Evolutionary conservation across 2,113 vertebrate species (phyloP).

Genomic region (Stegostoma tigrinum): DNA sequence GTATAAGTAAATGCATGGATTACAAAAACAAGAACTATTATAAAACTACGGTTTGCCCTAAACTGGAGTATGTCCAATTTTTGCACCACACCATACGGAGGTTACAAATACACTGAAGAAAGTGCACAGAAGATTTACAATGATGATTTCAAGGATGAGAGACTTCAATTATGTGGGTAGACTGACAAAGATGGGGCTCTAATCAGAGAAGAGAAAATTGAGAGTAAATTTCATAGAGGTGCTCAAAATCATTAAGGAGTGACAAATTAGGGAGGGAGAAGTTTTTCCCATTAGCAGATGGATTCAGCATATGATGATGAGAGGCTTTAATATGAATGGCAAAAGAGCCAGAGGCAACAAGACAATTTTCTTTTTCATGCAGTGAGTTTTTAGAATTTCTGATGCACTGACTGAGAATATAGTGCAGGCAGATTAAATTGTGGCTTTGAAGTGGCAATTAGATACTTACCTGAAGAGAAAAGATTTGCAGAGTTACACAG

Average conservation of each 20-base stretch:
- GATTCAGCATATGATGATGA: not conserved
- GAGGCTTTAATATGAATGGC: not conserved
- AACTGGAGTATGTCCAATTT: not conserved
- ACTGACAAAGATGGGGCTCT: not conserved
- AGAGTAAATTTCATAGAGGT: no score
- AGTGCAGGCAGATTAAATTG: not conserved
- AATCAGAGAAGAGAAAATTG: no score
- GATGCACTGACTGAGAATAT: not conserved
- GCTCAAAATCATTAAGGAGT: not conserved
- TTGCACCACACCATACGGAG: not conserved
- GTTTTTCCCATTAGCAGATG: not conserved
- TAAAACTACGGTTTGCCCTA: not conserved
- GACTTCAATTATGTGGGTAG: not conserved
- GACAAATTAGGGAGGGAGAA: not conserved
- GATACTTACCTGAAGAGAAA: not conserved
- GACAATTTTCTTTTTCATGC: not conserved
- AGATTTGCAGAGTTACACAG: not conserved
- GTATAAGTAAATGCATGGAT: not conserved
- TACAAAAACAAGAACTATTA: not conserved
- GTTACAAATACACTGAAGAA: not conserved
- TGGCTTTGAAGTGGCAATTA: not conserved
- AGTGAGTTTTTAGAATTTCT: not conserved
- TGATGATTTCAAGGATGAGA: not conserved
- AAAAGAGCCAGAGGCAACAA: not conserved
- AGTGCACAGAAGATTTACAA: not conserved